A percentile compares a stretch with the other conserved stretches of the same genome.
phyloP scores from a whole-genome alignment of 2,113 vertebrate species.

The Larimichthys polyactis region DNA sequence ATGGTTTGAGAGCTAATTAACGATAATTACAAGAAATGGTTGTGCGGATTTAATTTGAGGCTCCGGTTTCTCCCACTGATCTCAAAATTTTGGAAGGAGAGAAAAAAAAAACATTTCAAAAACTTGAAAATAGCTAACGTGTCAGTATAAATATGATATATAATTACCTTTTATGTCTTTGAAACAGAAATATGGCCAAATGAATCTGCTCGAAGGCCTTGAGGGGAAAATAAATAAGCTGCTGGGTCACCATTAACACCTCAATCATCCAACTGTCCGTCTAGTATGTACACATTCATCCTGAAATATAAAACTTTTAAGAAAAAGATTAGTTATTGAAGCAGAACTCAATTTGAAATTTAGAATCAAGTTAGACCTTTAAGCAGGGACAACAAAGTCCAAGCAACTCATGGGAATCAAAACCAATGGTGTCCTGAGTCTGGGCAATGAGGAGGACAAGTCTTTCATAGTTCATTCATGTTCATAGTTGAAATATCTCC shows the following conservation, averaged over 20 bases:
- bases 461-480: too few species aligned
- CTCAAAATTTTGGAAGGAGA: background rate
- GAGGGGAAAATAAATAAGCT: background rate
- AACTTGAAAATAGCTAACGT: background rate
- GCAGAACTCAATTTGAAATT: background rate
- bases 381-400: background rate
- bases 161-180: background rate
- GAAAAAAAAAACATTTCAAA: background rate
- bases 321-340: background rate
- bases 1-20: conserved; percentile 12
- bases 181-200: background rate
- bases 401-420: background rate
- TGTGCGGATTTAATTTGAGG: background rate
- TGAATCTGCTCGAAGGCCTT: background rate
- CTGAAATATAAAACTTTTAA: background rate
- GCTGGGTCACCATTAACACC: background rate
- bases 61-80: background rate
- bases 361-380: background rate
- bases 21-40: background rate
- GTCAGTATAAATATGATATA: background rate
- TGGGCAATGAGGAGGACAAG: background rate
- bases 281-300: background rate
- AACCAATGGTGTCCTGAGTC: background rate
- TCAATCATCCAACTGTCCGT: background rate
- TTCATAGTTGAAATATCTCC: background rate